Percentiles rank a stretch among this genome's conserved stretches.
These are phyloP conservation scores for Erpobdella octoculata DNA, from an alignment of 2,888 invertebrate genomes.

Conservation along the genomic window DNA sequence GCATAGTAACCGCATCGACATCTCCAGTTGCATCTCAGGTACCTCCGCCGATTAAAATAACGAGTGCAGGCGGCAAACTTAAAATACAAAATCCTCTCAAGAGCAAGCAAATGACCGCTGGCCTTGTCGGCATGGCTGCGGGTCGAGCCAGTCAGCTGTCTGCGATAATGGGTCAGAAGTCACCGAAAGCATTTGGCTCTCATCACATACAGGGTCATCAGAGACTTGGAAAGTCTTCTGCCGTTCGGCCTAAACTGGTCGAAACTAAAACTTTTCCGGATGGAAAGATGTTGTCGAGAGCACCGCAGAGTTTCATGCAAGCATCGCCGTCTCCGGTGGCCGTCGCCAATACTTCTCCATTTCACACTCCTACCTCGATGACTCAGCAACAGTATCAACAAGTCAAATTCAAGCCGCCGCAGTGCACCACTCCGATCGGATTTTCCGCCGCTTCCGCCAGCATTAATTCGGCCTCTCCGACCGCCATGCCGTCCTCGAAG, in stretches of 20 bases:
- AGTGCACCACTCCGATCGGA: constrained; percentile 14
- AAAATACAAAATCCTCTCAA: constrained; percentile 13
- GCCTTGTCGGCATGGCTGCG: not conserved
- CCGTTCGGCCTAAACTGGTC: not conserved
- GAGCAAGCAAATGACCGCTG: constrained; percentile 9
- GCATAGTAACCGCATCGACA: constrained; percentile 19
- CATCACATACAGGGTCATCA: constrained; percentile 14
- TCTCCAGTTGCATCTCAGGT: constrained; percentile 4
- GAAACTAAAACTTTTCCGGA: not conserved
- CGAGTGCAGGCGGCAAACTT: not conserved
- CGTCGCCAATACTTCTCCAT: not conserved
- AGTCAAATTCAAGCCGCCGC: constrained; percentile 23
- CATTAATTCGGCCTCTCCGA: not conserved
- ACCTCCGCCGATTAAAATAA: constrained; percentile 2
- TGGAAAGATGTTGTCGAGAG: not conserved
- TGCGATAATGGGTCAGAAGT: constrained; percentile 11
- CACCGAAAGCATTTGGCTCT: not conserved
- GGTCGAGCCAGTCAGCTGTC: not conserved
- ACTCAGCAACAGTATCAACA: not conserved
- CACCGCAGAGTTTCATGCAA: not conserved
- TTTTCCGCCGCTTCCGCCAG: not conserved
- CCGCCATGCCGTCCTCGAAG: not conserved
- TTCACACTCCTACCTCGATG: not conserved
- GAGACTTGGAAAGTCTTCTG: not conserved
- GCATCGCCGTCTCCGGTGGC: not conserved